These are phyloP conservation scores for Regulus satrapa DNA, from an alignment of 2,113 vertebrate genomes.

Conservation along the genomic window DNA sequence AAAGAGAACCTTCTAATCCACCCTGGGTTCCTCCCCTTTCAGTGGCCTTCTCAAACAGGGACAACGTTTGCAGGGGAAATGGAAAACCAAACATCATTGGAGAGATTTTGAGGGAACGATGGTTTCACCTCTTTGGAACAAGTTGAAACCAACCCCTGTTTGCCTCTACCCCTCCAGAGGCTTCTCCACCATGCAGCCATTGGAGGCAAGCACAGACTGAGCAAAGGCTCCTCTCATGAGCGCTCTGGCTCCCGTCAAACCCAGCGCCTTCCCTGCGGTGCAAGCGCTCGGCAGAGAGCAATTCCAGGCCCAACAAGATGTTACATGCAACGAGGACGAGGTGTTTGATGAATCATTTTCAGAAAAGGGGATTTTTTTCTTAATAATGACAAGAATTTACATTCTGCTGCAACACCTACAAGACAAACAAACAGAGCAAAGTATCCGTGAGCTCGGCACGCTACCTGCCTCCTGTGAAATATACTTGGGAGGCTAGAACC, in stretches of 20 bases:
- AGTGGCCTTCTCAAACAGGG: neutral
- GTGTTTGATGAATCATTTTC: slow-evolving; percentile 20
- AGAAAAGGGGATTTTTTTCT: neutral
- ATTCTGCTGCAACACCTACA: neutral
- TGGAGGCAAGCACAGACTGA: slow-evolving; percentile 24
- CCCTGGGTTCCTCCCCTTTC: neutral
- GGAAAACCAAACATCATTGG: neutral
- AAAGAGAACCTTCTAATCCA: neutral
- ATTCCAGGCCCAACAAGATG: neutral
- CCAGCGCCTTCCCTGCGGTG: neutral
- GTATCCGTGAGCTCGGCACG: fast-evolving
- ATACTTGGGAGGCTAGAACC: neutral
- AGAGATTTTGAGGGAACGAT: neutral
- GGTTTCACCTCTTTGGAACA: neutral
- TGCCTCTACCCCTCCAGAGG: neutral
- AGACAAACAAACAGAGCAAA: neutral
- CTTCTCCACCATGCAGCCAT: neutral
- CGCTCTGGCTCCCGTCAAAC: neutral
- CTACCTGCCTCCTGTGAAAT: neutral
- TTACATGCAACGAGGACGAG: neutral
- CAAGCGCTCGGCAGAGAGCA: neutral
- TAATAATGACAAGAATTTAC: neutral
- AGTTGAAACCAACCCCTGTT: neutral
- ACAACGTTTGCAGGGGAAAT: neutral
- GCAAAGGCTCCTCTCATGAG: neutral